These are phyloP conservation scores for Lottia gigantea DNA, from an alignment of 2,888 invertebrate species.

Conservation along the genomic window DNA sequence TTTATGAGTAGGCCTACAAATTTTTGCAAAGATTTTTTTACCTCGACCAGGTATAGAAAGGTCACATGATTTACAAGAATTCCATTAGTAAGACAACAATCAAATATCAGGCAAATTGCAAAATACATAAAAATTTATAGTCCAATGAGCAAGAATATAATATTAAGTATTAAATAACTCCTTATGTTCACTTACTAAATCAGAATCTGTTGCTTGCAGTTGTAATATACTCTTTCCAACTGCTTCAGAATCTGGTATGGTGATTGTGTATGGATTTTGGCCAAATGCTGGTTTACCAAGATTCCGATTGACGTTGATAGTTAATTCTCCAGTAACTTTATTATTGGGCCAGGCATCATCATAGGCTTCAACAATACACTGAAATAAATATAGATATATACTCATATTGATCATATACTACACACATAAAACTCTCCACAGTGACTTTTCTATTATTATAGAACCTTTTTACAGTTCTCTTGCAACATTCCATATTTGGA, in stretches of 20 bases:
- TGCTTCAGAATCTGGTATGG: constrained; percentile 44
- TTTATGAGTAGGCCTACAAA: too few species aligned
- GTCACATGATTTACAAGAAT: too few species aligned
- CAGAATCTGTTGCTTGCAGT: constrained; percentile 84
- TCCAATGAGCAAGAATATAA: too few species aligned
- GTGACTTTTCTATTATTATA: too few species aligned
- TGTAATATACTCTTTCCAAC: constrained; percentile 75
- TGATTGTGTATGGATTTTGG: constrained; percentile 25
- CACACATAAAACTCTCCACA: too few species aligned
- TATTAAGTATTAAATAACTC: constrained; percentile 17
- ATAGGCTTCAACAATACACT: constrained; percentile 46
- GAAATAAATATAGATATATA: constrained; percentile 14
- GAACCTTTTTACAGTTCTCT: too few species aligned
- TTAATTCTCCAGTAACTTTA: constrained; percentile 35
- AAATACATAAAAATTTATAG: too few species aligned
- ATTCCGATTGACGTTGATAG: constrained; percentile 46
- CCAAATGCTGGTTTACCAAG: constrained; percentile 40
- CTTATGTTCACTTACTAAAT: constrained; percentile 75
- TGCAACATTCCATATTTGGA: too few species aligned
- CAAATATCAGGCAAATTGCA: too few species aligned
- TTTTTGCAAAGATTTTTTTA: too few species aligned
- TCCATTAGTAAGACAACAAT: too few species aligned
- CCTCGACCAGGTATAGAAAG: too few species aligned
- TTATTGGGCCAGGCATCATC: constrained; percentile 51
- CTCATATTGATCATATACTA: constrained; percentile 29